These are phyloP conservation scores for Tenualosa thibaudeaui DNA, from an alignment of 2,797 vertebrate genomes.

Conservation along the genomic window DNA sequence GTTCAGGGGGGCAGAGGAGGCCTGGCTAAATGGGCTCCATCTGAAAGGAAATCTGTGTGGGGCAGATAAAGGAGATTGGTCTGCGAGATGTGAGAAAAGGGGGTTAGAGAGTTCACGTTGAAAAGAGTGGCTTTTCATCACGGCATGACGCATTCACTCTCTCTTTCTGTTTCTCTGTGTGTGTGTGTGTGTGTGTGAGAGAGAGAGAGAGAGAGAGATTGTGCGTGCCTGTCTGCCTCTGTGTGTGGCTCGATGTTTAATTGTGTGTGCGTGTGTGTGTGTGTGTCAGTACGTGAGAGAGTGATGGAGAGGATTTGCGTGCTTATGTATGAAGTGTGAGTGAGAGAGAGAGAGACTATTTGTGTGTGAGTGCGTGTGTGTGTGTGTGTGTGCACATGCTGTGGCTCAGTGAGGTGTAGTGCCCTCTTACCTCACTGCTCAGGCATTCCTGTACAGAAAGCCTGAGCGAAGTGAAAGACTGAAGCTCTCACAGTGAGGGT, in stretches of 20 bases:
- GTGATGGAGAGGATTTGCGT: slow-evolving; percentile 53
- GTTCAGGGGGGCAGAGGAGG: slow-evolving; percentile 62
- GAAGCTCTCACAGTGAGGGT: slow-evolving; percentile 78
- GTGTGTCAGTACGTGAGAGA: slow-evolving; percentile 28
- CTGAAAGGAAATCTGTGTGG: slow-evolving; percentile 78
- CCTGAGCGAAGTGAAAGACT: slow-evolving; percentile 74
- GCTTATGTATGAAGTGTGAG: slow-evolving; percentile 34
- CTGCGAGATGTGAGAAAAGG: slow-evolving; percentile 76
- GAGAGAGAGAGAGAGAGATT: too few relatives aligned
- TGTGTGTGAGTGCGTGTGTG: slow-evolving; percentile 31
- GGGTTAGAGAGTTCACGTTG: slow-evolving; percentile 79
- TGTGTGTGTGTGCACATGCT: slow-evolving; percentile 46
- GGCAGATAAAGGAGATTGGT: slow-evolving; percentile 75
- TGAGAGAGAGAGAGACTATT: slow-evolving; percentile 39
- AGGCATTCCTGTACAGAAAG: slow-evolving; percentile 77
- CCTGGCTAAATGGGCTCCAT: slow-evolving; percentile 75
- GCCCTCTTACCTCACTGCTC: slow-evolving; percentile 79
- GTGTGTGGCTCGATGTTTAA: slow-evolving; percentile 23
- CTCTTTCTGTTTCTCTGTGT: slow-evolving; percentile 45
- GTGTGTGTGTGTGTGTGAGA: slow-evolving; percentile 39
- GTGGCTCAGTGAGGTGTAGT: slow-evolving; percentile 58
- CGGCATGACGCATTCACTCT: slow-evolving; percentile 73
- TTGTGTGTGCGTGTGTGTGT: slow-evolving; percentile 36
- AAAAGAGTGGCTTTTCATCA: slow-evolving; percentile 81
- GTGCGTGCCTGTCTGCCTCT: not conserved